These are phyloP conservation scores for Azorinus chamasolen DNA, from an alignment of 2,888 invertebrate genomes.

Conservation along the genomic window DNA sequence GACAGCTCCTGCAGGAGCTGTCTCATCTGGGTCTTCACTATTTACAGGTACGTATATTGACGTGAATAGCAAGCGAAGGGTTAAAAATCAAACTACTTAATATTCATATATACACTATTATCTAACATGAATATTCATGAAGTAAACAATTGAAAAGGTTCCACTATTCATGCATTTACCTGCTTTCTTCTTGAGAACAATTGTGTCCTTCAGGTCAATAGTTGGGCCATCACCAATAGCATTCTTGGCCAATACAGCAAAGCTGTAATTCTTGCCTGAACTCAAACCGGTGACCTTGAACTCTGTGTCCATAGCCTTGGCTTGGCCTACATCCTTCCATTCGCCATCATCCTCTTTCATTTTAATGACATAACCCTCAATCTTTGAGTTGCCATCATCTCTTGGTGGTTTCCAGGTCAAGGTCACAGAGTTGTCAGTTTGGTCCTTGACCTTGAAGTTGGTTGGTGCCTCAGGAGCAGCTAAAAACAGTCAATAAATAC, in stretches of 20 bases:
- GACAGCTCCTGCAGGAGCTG: no score
- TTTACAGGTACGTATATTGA: no score
- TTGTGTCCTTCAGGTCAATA: constrained; percentile 72
- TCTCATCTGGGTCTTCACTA: no score
- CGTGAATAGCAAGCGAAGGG: no score
- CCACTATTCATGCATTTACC: no score
- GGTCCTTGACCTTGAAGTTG: constrained; percentile 68
- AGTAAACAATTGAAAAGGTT: no score
- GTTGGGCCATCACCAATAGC: constrained; percentile 76
- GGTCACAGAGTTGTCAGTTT: constrained; percentile 74
- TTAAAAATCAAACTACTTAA: no score
- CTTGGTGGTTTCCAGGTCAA: constrained; percentile 86
- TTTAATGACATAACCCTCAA: constrained; percentile 84
- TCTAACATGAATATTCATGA: no score
- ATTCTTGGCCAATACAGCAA: constrained; percentile 85
- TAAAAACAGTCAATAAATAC: constrained; percentile 52
- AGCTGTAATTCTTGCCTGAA: constrained; percentile 81
- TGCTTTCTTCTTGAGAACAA: constrained; percentile 73
- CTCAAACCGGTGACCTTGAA: constrained; percentile 79
- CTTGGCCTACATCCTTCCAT: constrained; percentile 96
- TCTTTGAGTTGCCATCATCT: constrained; percentile 85
- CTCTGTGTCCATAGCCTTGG: constrained; percentile 89
- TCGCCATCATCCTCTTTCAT: constrained; percentile 89
- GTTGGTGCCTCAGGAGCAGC: constrained; percentile 79
- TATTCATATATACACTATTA: no score